Evolutionary conservation across 2,888 invertebrate species (phyloP).

Genomic region (Synergus gifuensis): DNA sequence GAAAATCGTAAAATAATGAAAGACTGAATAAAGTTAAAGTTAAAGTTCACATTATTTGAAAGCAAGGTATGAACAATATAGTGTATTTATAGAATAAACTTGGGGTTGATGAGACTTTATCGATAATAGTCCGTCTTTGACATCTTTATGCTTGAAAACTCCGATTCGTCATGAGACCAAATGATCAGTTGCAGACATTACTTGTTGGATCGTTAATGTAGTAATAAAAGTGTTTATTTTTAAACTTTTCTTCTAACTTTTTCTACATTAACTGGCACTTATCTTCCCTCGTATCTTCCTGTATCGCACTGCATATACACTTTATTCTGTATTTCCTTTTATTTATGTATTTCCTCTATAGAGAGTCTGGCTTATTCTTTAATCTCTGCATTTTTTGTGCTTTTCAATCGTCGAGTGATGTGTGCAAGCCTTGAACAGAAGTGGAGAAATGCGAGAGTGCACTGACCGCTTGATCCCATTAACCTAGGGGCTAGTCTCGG

Average conservation of each 20-base stretch:
- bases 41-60: not conserved
- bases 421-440: constrained; percentile 54
- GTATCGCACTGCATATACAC: not conserved
- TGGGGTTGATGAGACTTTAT: constrained; percentile 19
- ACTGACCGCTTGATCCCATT: constrained; percentile 64
- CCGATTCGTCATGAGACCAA: not conserved
- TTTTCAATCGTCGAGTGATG: constrained; percentile 48
- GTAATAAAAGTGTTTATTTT: not conserved
- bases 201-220: not conserved
- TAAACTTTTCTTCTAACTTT: not conserved
- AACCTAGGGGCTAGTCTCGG: constrained; percentile 51
- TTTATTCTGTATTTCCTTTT: constrained; percentile 5
- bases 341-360: not conserved
- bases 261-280: not conserved
- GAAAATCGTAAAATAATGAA: not conserved
- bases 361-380: not conserved
- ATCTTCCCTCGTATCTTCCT: not conserved
- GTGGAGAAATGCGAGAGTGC: constrained; percentile 60
- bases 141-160: not conserved
- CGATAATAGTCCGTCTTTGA: constrained; percentile 23
- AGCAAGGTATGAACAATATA: constrained; percentile 4
- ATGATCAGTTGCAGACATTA: constrained; percentile 1
- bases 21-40: too few relatives aligned
- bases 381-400: constrained; percentile 39
- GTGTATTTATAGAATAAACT: constrained; percentile 3